Evolutionary conservation across 2,797 vertebrate genomes (phyloP).

Genomic region (Nannoperca obscura): DNA sequence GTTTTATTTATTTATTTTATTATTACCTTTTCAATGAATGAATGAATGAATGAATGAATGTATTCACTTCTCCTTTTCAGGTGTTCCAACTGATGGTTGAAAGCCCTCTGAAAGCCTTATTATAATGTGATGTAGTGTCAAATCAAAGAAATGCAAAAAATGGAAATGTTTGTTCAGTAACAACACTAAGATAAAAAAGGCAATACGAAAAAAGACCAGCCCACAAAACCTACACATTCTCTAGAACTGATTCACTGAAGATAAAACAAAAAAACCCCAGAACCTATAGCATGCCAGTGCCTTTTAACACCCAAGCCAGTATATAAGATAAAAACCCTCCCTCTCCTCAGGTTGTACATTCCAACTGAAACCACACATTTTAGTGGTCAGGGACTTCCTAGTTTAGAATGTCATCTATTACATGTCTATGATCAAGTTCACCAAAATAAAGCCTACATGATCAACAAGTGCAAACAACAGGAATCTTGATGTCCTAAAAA

Average conservation of each 20-base stretch:
- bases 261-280: neutral
- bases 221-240: constrained; percentile 15
- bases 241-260: neutral
- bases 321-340: neutral
- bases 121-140: neutral
- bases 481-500: neutral
- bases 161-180: neutral
- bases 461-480: neutral
- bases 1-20: neutral
- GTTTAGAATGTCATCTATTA: neutral
- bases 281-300: neutral
- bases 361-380: neutral
- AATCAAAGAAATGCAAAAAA: neutral
- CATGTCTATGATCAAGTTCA: neutral
- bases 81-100: neutral
- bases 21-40: too few relatives aligned
- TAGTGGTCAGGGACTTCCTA: too few relatives aligned
- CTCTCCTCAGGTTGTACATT: neutral
- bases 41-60: neutral
- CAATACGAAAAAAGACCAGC: neutral
- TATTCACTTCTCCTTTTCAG: neutral
- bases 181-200: neutral
- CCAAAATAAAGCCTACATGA: neutral
- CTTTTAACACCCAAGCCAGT: neutral
- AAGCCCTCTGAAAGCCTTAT: neutral